phyloP scores from a whole-genome alignment of 2,113 vertebrate genomes.

The Dromiciops gliroides region DNA sequence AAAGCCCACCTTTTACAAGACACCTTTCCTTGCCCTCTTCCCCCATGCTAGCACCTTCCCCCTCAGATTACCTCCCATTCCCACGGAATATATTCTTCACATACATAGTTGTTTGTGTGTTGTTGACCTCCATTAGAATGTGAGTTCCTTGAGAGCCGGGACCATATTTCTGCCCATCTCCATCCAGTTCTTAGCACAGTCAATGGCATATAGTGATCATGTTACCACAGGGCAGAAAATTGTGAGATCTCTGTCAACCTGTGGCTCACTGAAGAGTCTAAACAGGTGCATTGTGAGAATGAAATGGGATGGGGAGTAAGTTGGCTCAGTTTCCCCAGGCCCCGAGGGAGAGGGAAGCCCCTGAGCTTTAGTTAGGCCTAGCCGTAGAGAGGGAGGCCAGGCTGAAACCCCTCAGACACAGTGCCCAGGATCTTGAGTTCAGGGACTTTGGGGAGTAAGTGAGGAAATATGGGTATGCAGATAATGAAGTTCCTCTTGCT shows the following conservation, averaged over 20 bases:
- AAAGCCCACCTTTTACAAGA: no score
- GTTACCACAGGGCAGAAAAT: neutral
- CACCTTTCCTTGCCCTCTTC: no score
- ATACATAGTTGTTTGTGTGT: neutral
- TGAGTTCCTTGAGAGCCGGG: neutral
- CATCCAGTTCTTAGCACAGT: no score
- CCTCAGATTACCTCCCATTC: neutral
- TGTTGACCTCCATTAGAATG: neutral
- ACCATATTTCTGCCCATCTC: neutral
- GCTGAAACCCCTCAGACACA: neutral
- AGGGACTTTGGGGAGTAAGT: neutral
- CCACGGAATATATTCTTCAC: neutral
- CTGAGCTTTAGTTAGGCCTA: neutral
- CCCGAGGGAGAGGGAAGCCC: no score
- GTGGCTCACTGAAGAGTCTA: neutral
- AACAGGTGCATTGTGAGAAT: neutral
- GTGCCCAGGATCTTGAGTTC: neutral
- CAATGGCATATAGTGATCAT: no score
- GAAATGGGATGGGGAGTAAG: neutral
- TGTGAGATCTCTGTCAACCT: neutral
- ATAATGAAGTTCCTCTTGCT: neutral
- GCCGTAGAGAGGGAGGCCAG: neutral
- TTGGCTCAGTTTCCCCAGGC: neutral
- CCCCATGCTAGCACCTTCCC: neutral
- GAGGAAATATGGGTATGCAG: neutral